Evolutionary conservation across 2,113 vertebrate genomes (phyloP).

Genomic region (Genyomyrus donnyi): DNA sequence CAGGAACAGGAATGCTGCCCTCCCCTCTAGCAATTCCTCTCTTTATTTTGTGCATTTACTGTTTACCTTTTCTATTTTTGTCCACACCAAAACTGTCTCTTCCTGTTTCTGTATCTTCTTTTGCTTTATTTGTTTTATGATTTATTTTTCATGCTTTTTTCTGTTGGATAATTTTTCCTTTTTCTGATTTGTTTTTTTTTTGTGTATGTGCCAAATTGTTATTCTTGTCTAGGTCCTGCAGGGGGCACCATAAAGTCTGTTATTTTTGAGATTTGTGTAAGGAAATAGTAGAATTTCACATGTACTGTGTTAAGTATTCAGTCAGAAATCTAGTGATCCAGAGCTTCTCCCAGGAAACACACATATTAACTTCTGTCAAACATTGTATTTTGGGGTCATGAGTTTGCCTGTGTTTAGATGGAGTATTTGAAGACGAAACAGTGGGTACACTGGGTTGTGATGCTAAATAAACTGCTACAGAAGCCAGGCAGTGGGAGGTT

Average conservation of each 20-base stretch:
- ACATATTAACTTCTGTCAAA: not conserved
- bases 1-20: conserved; percentile 6
- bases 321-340: not conserved
- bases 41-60: not conserved
- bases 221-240: conserved; percentile 20
- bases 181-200: not conserved
- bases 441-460: not conserved
- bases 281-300: not conserved
- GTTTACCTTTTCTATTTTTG: not conserved
- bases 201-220: not conserved
- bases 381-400: not conserved
- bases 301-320: not conserved
- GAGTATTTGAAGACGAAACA: not conserved
- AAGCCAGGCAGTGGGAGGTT: not conserved
- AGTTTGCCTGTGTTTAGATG: not conserved
- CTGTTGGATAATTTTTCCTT: not conserved
- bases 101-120: not conserved
- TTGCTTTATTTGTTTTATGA: not conserved
- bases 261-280: not conserved
- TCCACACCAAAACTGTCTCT: not conserved
- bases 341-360: not conserved
- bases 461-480: not conserved
- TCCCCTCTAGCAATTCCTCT: not conserved
- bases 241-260: conserved; percentile 27
- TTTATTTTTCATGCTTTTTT: not conserved